Evolutionary conservation across 2,113 vertebrate species (phyloP).

Genomic region (Lasiurus borealis): DNA sequence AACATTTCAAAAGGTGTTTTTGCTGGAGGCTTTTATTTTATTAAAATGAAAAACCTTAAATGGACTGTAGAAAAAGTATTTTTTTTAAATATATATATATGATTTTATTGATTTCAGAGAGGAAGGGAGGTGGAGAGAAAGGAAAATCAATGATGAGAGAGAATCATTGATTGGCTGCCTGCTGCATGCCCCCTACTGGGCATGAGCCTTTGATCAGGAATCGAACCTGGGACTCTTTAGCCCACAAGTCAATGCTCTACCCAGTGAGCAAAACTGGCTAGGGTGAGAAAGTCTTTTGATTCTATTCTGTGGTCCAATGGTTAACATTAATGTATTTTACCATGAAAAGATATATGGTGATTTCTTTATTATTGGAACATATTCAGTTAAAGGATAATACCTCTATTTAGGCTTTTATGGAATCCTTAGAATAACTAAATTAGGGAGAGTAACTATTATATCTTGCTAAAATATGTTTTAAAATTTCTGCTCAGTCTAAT

Average conservation of each 20-base stretch:
- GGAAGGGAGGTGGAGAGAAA: too few relatives aligned
- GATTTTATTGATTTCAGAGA: too few relatives aligned
- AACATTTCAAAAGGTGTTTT: not conserved
- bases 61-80: not conserved
- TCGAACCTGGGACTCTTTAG: too few relatives aligned
- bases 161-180: too few relatives aligned
- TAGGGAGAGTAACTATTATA: not conserved
- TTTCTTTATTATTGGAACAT: not conserved
- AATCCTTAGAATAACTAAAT: not conserved
- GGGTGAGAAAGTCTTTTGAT: not conserved
- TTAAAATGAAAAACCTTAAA: not conserved
- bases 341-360: not conserved
- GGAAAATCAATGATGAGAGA: too few relatives aligned
- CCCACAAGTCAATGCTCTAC: too few relatives aligned
- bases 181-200: too few relatives aligned
- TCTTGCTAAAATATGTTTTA: not conserved
- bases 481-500: constrained; percentile 8
- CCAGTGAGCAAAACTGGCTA: too few relatives aligned
- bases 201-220: too few relatives aligned
- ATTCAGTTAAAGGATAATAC: not conserved
- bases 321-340: not conserved
- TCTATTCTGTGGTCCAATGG: not conserved
- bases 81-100: too few relatives aligned
- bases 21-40: not conserved
- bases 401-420: not conserved